A percentile compares a stretch with the other conserved stretches of the same genome.
These are phyloP conservation scores for Clinocottus analis DNA, from an alignment of 2,113 vertebrate species.

Conservation along the genomic window DNA sequence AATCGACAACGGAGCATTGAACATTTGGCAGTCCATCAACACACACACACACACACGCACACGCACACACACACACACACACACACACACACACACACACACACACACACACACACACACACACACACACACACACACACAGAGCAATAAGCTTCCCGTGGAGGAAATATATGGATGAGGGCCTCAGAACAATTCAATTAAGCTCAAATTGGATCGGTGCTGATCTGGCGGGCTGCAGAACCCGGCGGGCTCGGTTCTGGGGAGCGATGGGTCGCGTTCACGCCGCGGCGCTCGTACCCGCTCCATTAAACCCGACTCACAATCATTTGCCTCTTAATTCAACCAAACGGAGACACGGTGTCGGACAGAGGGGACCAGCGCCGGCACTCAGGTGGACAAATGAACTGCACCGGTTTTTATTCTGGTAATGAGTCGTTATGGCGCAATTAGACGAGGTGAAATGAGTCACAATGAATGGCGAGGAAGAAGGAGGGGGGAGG, in stretches of 20 bases:
- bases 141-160: constrained; percentile 56
- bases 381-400: constrained; percentile 67
- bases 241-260: constrained; percentile 50
- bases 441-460: constrained; percentile 27
- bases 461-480: constrained; percentile 9
- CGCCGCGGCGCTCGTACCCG: constrained; percentile 54
- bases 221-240: constrained; percentile 51
- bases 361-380: constrained; percentile 54
- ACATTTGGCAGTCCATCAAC: constrained; percentile 21
- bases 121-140: no score
- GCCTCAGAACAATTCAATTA: constrained; percentile 75
- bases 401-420: no score
- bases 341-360: constrained; percentile 50
- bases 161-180: constrained; percentile 68
- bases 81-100: constrained; percentile 39
- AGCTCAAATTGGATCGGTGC: constrained; percentile 75
- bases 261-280: constrained; percentile 41
- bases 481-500: background rate
- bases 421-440: constrained; percentile 34
- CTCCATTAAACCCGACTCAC: constrained; percentile 73
- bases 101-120: constrained; percentile 45
- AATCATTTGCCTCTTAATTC: constrained; percentile 72
- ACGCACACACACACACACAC: constrained; percentile 31
- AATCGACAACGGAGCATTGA: constrained; percentile 43
- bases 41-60: constrained; percentile 10